Base-by-base conservation (phyloP, 1,140 invertebrate species). In the Drosophila auraria region DNA sequence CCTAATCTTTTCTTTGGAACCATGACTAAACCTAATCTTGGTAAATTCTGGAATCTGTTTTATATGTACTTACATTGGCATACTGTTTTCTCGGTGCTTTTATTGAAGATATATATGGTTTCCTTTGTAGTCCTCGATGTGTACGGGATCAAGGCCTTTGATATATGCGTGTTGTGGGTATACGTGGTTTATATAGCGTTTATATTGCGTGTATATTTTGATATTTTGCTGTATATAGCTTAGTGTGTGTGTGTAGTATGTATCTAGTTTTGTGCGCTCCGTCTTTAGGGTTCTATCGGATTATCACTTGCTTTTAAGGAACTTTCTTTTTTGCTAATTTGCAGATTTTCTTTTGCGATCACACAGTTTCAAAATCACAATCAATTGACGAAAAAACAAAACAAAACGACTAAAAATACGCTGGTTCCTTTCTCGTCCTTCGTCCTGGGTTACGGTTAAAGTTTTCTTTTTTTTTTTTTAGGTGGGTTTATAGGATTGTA, bases 281-380 rank as follows among this genome's bases (percentile, higher is more conserved):
- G 53, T 49, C 49, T 70, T 17, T 71, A 45, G 42, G 33, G 54
- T 81, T 81, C 70, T 81, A 53, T 47, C 65, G 79, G 66, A 49
- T 82, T 87, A 87, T 87, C 86, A 89, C 86, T 89, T 90, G 63
- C 70, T 86, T 84, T 86, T 84, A 86, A 90, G 84, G 86, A 89
- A 89, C 84, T 89, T 89, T 89, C 70, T 78, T 89, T 89, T 70
- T 83, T 74, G 63, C 54, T 78, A 42, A 65, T 75, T 60, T 79
- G 65, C 58, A 54, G 47, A 59, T 82, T 70, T 78, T 82, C 54
- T 81, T 89, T 87, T 78, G 78, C 84, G 63, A 87, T 87, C 84
- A 87, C 84, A 87, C 62, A 83, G 84, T 87, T 87, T 87, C 81
- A 81, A 83, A 89, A 87, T 87, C 83, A 87, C 83, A 87, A 83